Evolutionary conservation across 2,888 invertebrate species (phyloP).

Genomic region (Ditylenchus weischeri): DNA sequence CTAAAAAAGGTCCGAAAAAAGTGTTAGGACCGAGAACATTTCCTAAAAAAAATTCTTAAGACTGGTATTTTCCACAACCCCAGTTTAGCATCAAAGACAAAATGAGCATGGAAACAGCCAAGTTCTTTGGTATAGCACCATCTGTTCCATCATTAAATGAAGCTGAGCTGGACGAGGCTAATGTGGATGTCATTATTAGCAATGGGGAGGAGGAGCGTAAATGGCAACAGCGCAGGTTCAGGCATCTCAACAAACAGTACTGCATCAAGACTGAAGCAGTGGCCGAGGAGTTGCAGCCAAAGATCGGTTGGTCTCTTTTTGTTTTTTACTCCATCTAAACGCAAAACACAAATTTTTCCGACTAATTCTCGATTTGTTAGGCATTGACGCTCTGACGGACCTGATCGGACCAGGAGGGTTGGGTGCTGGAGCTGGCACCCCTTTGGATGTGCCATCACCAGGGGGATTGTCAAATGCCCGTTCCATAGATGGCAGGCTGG

Average conservation of each 20-base stretch:
- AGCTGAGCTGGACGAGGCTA: constrained; percentile 11
- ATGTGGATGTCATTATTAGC: not conserved
- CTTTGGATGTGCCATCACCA: constrained; percentile 4
- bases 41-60: too few species aligned
- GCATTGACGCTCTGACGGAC: not conserved
- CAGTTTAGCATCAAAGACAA: constrained; percentile 25
- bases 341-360: not conserved
- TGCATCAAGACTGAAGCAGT: constrained; percentile 31
- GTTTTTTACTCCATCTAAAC: not conserved
- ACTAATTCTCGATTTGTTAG: not conserved
- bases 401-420: not conserved
- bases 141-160: constrained; percentile 9
- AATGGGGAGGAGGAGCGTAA: constrained; percentile 27
- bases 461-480: not conserved
- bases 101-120: constrained; percentile 28
- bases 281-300: constrained; percentile 23
- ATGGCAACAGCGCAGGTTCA: constrained; percentile 34
- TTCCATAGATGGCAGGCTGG: constrained; percentile 9
- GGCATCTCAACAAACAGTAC: constrained; percentile 33
- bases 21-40: too few species aligned
- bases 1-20: too few species aligned
- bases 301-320: not conserved
- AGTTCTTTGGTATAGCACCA: constrained; percentile 29
- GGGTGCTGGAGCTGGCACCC: not conserved
- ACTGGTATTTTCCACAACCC: too few species aligned